Conservation (phyloP, 2,113 vertebrate genomes). For the Eulacestoma nigropectus region DNA sequence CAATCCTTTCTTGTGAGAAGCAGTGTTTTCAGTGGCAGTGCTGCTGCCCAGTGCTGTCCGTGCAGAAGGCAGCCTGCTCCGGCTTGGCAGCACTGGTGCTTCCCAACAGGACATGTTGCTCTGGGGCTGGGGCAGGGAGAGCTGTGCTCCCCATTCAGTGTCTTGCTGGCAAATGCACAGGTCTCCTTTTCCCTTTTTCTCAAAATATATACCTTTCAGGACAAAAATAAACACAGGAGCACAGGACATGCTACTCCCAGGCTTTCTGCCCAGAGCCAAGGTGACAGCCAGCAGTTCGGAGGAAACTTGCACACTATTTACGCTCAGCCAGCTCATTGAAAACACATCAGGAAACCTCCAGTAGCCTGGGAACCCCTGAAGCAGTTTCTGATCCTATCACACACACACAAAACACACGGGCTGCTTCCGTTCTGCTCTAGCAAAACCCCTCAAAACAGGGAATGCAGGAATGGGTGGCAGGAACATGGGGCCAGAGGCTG, state of each 20-base stretch:
- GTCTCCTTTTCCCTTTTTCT: neutral
- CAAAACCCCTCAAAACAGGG: neutral
- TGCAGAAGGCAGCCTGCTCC: neutral
- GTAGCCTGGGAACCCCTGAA: neutral
- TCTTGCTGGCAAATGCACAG: neutral
- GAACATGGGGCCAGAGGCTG: neutral
- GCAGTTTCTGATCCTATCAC: neutral
- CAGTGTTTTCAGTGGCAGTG: neutral
- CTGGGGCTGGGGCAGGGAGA: neutral
- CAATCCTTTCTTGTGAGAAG: neutral
- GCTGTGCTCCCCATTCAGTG: fast-evolving
- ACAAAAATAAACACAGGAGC: neutral
- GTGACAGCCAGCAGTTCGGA: neutral
- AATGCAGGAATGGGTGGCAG: neutral
- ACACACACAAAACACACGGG: fast-evolving
- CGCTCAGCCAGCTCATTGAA: neutral
- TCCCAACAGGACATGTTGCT: fast-evolving
- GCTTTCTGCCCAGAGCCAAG: neutral
- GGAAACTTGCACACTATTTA: neutral
- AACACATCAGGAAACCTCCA: neutral
- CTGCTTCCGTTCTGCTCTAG: neutral
- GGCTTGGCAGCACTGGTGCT: neutral
- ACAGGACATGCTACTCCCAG: neutral
- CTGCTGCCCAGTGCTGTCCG: neutral
- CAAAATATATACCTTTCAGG: neutral